Percentiles rank a stretch among this genome's conserved stretches.
Conservation (phyloP, 2,113 vertebrate genomes). For the Prunella fulvescens region DNA sequence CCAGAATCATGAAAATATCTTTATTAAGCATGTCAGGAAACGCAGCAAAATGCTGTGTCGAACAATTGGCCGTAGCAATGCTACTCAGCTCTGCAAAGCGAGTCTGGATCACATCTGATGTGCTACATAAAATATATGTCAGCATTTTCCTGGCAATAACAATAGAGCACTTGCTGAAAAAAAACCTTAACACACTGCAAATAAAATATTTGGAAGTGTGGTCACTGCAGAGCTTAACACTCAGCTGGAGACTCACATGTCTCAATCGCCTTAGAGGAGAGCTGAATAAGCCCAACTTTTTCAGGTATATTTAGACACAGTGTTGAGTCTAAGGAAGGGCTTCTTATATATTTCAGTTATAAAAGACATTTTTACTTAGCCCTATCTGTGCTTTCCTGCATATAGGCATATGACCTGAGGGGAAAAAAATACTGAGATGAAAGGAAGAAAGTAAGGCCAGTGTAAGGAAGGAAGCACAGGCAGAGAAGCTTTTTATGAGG, state of each 20-base stretch:
- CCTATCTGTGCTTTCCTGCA: not conserved
- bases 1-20: constrained; percentile 29
- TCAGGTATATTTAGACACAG: not conserved
- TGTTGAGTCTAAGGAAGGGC: not conserved
- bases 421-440: not conserved
- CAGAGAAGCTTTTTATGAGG: not conserved
- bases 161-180: not conserved
- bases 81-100: constrained; percentile 11
- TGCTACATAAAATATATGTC: constrained; percentile 38
- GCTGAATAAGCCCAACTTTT: not conserved
- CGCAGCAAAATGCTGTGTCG: not conserved
- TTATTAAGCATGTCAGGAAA: constrained; percentile 56
- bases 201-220: constrained; percentile 15
- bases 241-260: not conserved
- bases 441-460: not conserved
- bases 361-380: not conserved
- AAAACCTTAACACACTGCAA: not conserved
- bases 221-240: not conserved
- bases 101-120: constrained; percentile 44
- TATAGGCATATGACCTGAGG: not conserved
- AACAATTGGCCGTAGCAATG: constrained; percentile 32
- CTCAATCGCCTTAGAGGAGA: not conserved
- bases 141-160: constrained; percentile 24
- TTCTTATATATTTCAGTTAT: not conserved
- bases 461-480: not conserved